Evolutionary conservation across 1,140 invertebrate species (phyloP).

Genomic region (Megalopta genalis): DNA sequence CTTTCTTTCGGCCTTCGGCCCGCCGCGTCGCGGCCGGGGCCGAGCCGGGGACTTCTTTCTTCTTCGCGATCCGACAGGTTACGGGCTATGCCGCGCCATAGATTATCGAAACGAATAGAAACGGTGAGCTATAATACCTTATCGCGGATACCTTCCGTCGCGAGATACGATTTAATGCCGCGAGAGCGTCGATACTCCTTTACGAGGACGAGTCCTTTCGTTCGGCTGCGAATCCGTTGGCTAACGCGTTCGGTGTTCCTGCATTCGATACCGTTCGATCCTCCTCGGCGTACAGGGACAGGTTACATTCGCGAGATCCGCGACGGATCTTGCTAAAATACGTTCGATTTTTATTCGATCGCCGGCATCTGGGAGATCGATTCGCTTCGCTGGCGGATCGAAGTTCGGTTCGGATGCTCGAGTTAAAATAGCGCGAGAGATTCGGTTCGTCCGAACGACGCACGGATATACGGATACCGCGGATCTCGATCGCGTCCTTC

Average conservation of each 20-base stretch:
- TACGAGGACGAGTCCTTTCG: slow-evolving; percentile 35
- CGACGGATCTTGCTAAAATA: no score
- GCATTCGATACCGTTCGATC: not conserved
- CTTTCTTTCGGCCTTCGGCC: not conserved
- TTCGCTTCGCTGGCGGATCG: no score
- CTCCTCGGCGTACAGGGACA: no score
- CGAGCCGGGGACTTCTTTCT: not conserved
- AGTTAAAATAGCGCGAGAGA: no score
- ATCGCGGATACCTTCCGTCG: slow-evolving; percentile 52
- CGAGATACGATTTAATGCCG: slow-evolving; percentile 44
- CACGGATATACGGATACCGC: no score
- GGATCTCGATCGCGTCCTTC: no score
- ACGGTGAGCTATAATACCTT: slow-evolving; percentile 52
- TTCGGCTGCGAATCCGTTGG: slow-evolving; percentile 20
- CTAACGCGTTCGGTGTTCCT: not conserved
- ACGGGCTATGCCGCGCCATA: slow-evolving; percentile 39
- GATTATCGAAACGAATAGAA: slow-evolving; percentile 59
- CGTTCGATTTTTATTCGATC: no score
- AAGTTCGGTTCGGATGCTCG: no score
- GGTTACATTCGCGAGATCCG: not conserved
- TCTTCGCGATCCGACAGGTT: slow-evolving; percentile 39
- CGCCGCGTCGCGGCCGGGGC: not conserved
- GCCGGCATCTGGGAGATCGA: no score
- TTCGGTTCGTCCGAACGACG: no score
- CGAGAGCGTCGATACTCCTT: slow-evolving; percentile 1